A percentile compares a stretch with the other conserved stretches of the same genome.
These are phyloP conservation scores for Cyprinodon tularosa DNA, from an alignment of 2,113 vertebrate species.

Conservation along the genomic window DNA sequence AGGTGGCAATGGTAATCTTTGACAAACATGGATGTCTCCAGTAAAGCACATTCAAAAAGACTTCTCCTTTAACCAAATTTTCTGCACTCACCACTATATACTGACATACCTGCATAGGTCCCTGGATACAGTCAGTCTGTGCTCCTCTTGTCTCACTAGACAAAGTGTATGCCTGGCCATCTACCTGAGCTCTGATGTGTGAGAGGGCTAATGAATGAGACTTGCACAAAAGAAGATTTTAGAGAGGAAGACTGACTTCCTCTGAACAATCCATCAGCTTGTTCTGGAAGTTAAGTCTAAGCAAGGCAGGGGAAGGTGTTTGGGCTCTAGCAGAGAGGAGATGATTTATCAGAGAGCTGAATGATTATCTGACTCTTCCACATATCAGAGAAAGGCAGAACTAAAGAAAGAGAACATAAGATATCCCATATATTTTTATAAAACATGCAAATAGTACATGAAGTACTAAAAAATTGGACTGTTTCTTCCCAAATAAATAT, in stretches of 20 bases:
- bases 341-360: conserved; percentile 73
- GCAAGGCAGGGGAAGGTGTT: conserved; percentile 70
- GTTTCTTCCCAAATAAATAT: conserved; percentile 27
- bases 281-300: conserved; percentile 35
- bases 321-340: conserved; percentile 60
- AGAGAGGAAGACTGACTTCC: conserved; percentile 43
- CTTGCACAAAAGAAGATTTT: conserved; percentile 52
- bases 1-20: no score
- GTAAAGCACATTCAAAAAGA: no score
- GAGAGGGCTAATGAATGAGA: conserved; percentile 63
- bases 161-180: conserved; percentile 25
- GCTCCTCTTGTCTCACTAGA: conserved; percentile 22
- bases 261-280: conserved; percentile 67
- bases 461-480: conserved; percentile 46
- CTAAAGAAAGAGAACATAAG: conserved; percentile 47
- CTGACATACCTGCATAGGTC: conserved; percentile 4
- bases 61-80: no score
- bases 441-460: conserved; percentile 67
- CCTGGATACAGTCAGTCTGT: conserved; percentile 16
- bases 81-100: background rate
- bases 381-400: conserved; percentile 47
- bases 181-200: conserved; percentile 21
- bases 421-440: conserved; percentile 62
- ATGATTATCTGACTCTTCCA: conserved; percentile 59
- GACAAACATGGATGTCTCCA: no score